Evolutionary conservation across 2,113 vertebrate genomes (phyloP).

Genomic region (Zonotrichia leucophrys): DNA sequence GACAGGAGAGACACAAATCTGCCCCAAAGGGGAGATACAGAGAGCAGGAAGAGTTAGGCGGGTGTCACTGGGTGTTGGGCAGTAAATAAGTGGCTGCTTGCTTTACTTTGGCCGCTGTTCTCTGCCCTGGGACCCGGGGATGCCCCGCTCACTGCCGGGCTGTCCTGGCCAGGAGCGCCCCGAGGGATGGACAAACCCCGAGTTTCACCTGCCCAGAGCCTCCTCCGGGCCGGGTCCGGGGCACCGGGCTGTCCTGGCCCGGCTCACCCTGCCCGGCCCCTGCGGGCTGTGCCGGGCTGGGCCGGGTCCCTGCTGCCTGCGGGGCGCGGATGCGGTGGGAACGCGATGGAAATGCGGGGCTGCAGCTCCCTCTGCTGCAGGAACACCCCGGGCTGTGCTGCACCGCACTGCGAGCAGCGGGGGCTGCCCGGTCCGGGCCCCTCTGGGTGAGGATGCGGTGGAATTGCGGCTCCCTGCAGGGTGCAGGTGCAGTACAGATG

Average conservation of each 20-base stretch:
- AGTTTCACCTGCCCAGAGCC: not conserved
- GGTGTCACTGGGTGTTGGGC: not conserved
- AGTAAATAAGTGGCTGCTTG: not conserved
- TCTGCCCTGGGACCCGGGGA: not conserved
- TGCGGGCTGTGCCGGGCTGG: rapidly evolving
- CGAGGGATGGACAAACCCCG: rapidly evolving
- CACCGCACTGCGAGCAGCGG: too few relatives aligned
- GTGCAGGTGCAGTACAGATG: too few relatives aligned
- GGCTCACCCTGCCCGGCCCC: not conserved
- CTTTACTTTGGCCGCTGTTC: rapidly evolving
- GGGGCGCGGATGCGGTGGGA: too few relatives aligned
- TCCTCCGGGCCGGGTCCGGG: not conserved
- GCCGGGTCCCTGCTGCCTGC: not conserved
- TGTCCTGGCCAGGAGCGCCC: not conserved
- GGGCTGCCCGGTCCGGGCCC: too few relatives aligned
- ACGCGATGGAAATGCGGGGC: too few relatives aligned
- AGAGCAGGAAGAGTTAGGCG: not conserved
- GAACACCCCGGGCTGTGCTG: too few relatives aligned
- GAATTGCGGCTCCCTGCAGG: too few relatives aligned
- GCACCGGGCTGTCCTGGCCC: not conserved
- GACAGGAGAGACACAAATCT: too few relatives aligned
- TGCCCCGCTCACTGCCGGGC: not conserved
- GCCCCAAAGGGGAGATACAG: too few relatives aligned
- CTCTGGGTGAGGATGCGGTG: too few relatives aligned
- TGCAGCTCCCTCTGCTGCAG: too few relatives aligned